Base-by-base conservation (phyloP, 2,888 invertebrate genomes). In the Drosophila colorata region DNA sequence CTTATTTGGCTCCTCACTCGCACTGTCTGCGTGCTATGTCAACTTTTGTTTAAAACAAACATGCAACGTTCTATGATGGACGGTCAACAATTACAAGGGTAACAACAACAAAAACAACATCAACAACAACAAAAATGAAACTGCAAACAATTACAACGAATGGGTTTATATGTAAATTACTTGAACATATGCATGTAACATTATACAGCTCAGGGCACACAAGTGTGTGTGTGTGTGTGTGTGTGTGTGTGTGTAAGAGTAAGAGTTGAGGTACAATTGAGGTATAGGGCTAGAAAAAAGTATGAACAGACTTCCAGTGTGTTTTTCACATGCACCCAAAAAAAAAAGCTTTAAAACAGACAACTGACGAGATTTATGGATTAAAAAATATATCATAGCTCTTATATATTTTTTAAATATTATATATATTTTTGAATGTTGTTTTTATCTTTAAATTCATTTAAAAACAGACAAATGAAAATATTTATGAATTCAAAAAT, bases 41-140 rank as follows among this genome's bases (percentile, higher is more conserved):
- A 85, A 85, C 67, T 84, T 84, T 84, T 81, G 78, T 69, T 81
- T 73, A 70, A 80, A 84, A 74, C 85, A 84, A 83, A 83, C 80
- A 79, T 51, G 65, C 60, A 37, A 69, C 69, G 66, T 71, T 80
- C 66, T 48, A 69, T 82, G 81, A 84, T 73, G 84, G 75, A 82
- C 84, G 81, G 64, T 73, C 79, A 79, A 79, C 79, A 83, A 82
- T 74, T 81, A 71, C 69, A 67, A 61, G 65, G 58, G 43, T 55
- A 53, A 33, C 38, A 48, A 38, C 58, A 67, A 23, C 14, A 58
- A 38, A 37, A 68, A 18, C 41, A 59, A 57, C 61, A 47, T 11
- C 28, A 28, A 8, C 25, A 35, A 38, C 46, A 68, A 28, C 16
- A 59, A 20, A 20, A n/a, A n/a, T n/a, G 25, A 25, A 25, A 25